Evolutionary conservation across 2,113 vertebrate species (phyloP).

Genomic region (Talpa occidentalis): DNA sequence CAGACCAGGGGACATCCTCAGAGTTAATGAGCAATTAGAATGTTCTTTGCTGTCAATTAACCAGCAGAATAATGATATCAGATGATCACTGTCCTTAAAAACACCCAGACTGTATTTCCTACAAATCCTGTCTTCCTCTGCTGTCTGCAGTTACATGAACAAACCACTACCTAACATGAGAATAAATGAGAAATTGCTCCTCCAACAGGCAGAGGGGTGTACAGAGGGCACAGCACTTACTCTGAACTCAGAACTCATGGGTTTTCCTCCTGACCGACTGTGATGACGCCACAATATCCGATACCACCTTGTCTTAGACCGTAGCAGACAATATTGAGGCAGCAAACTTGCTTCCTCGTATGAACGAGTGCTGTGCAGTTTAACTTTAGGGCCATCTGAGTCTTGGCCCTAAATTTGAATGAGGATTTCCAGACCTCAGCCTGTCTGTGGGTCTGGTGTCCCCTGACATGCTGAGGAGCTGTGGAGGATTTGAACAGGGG

Average conservation of each 20-base stretch:
- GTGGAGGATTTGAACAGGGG: background rate
- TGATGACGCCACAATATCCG: background rate
- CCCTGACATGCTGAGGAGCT: background rate
- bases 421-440: background rate
- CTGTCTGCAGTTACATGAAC: constrained; percentile 57
- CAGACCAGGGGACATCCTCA: constrained; percentile 36
- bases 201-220: background rate
- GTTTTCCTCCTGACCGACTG: background rate
- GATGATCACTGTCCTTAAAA: constrained; percentile 74
- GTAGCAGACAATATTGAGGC: background rate
- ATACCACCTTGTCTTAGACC: background rate
- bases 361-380: background rate
- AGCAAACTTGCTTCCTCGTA: background rate
- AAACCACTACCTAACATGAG: constrained; percentile 61
- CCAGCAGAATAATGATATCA: constrained; percentile 76
- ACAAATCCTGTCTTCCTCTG: constrained; percentile 54
- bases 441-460: background rate
- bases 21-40: constrained; percentile 82
- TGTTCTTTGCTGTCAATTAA: constrained; percentile 73
- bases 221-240: background rate
- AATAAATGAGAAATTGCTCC: constrained; percentile 1
- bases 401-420: background rate
- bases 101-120: background rate
- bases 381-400: background rate
- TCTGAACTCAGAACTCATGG: background rate